phyloP scores from a whole-genome alignment of 2,113 vertebrate species.

The Ailurus styani region DNA sequence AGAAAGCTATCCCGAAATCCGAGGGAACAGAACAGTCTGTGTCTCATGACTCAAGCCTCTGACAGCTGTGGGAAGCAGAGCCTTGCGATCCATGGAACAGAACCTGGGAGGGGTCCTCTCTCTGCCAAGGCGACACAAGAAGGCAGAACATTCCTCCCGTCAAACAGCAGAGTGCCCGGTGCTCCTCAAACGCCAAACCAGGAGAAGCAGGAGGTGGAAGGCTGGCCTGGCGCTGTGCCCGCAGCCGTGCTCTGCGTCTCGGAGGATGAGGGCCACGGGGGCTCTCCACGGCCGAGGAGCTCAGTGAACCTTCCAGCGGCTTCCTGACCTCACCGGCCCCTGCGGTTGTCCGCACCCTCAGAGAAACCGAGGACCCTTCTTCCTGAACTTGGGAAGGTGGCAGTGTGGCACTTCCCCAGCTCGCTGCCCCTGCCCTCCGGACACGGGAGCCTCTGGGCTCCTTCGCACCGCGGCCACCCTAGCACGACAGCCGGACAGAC shows the following conservation, averaged over 20 bases:
- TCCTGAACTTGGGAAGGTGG: background rate
- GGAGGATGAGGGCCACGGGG: background rate
- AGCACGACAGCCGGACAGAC: background rate
- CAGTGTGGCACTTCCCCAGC: background rate
- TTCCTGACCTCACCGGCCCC: background rate
- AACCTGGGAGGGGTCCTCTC: background rate
- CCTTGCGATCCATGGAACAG: background rate
- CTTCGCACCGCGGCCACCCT: background rate
- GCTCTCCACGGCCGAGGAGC: accelerated
- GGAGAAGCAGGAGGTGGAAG: background rate
- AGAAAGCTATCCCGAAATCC: slow-evolving; percentile 3
- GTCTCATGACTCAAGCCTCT: slow-evolving; percentile 40
- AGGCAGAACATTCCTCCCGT: background rate
- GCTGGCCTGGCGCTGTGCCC: accelerated
- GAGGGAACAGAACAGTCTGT: slow-evolving; percentile 29
- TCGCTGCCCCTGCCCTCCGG: background rate
- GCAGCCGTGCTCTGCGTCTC: background rate
- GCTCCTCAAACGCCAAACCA: background rate
- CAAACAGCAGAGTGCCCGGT: background rate
- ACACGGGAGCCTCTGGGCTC: background rate
- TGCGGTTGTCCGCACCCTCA: accelerated
- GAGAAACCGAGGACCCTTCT: background rate
- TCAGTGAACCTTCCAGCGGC: background rate
- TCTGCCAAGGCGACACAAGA: background rate
- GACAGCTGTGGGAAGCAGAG: background rate